Evolutionary conservation across 2,888 invertebrate genomes (phyloP).

Genomic region (Trichacis sp.): DNA sequence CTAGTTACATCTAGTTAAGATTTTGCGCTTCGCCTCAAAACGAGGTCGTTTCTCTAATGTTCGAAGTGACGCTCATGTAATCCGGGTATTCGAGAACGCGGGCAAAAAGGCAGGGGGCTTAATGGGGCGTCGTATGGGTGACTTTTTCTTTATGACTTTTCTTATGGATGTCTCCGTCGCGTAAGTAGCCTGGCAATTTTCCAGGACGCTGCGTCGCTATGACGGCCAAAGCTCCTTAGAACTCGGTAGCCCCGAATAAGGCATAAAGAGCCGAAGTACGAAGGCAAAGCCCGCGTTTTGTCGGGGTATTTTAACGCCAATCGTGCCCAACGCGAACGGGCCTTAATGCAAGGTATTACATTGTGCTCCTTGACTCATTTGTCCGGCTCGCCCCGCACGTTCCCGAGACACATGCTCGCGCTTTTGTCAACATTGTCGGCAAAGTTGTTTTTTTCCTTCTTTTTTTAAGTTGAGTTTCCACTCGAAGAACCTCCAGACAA

Average conservation of each 20-base stretch:
- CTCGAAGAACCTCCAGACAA: constrained; percentile 7
- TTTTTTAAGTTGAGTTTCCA: neutral
- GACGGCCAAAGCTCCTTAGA: constrained; percentile 20
- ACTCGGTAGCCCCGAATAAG: constrained; percentile 1
- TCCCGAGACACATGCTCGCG: constrained; percentile 8
- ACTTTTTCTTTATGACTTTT: too few relatives aligned
- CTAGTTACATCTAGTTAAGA: too few relatives aligned
- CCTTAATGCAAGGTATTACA: constrained; percentile 7
- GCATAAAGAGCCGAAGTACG: neutral
- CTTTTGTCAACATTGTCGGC: constrained; percentile 9
- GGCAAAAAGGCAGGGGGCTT: constrained; percentile 15
- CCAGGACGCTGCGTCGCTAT: constrained; percentile 38
- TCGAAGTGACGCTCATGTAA: too few relatives aligned
- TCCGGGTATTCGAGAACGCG: too few relatives aligned
- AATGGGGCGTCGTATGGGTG: constrained; percentile 14
- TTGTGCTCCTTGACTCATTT: constrained; percentile 13
- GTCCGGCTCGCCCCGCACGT: constrained; percentile 8
- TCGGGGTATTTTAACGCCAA: constrained; percentile 25
- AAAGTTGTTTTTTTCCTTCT: too few relatives aligned
- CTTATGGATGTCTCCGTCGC: constrained; percentile 7
- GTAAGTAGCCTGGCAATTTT: constrained; percentile 42
- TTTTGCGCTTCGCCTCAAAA: too few relatives aligned
- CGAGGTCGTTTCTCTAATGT: too few relatives aligned
- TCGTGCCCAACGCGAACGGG: constrained; percentile 3
- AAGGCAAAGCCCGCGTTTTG: too few relatives aligned